Percentiles rank a stretch among this genome's conserved stretches.
phyloP scores from a whole-genome alignment of 1,140 invertebrate species.

The Hycleus cichorii region DNA sequence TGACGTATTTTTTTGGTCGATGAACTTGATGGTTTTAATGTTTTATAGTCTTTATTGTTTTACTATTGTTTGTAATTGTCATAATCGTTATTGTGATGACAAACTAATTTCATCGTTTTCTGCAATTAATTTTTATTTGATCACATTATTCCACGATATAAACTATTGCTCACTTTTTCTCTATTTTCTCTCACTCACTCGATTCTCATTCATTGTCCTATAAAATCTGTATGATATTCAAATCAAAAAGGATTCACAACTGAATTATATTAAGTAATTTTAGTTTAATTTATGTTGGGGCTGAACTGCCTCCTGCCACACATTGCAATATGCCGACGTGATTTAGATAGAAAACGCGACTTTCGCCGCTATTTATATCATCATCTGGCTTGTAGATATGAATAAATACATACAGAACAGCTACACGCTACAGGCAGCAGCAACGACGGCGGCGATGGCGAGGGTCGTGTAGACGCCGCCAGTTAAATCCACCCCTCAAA shows the following conservation, averaged over 20 bases:
- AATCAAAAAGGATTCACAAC: not conserved
- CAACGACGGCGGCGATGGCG: not conserved
- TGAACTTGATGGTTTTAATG: conserved; percentile 10
- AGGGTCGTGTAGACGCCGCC: conserved; percentile 4
- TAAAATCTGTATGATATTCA: not conserved
- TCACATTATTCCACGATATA: not conserved
- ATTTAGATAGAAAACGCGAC: conserved; percentile 38
- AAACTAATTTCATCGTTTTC: conserved; percentile 15
- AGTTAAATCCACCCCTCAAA: conserved; percentile 3
- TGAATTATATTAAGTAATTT: conserved; percentile 31
- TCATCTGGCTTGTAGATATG: conserved; percentile 36
- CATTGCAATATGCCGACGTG: conserved; percentile 35
- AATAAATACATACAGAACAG: conserved; percentile 35
- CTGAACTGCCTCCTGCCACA: conserved; percentile 23
- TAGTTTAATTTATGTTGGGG: conserved; percentile 31
- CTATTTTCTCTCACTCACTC: too few relatives aligned
- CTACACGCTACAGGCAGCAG: conserved; percentile 7
- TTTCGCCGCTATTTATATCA: conserved; percentile 36
- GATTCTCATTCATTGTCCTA: not conserved
- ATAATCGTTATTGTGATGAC: conserved; percentile 21
- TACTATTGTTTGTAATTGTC: conserved; percentile 27
- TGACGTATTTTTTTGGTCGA: conserved; percentile 25
- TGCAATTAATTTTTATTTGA: conserved; percentile 27
- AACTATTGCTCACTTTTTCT: too few relatives aligned
- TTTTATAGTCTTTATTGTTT: conserved; percentile 11